phyloP scores from a whole-genome alignment of 2,113 vertebrate species.

The Corythaeola cristata region DNA sequence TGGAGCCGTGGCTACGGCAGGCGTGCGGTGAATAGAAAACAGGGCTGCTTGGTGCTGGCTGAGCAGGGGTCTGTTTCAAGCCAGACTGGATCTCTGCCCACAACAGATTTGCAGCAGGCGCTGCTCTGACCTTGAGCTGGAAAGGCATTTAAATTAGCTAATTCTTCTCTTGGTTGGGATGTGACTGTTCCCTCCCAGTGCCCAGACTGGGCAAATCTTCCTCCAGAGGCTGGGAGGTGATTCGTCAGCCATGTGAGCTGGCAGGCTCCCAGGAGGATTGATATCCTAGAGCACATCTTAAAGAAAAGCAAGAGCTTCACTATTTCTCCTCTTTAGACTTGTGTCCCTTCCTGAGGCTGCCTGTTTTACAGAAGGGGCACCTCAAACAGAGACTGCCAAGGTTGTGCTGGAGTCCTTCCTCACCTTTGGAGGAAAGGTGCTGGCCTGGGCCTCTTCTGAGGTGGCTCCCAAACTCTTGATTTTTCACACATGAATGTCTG shows the following conservation, averaged over 20 bases:
- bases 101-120: not conserved
- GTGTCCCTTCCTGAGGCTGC: not conserved
- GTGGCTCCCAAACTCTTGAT: not conserved
- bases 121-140: constrained; percentile 22
- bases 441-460: not conserved
- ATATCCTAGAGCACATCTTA: not conserved
- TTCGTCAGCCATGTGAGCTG: not conserved
- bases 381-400: not conserved
- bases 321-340: not conserved
- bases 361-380: not conserved
- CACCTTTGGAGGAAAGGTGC: not conserved
- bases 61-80: not conserved
- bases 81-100: constrained; percentile 3
- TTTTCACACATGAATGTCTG: not conserved
- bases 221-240: not conserved
- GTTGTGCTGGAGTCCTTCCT: not conserved
- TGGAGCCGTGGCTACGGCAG: not conserved
- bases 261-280: not conserved
- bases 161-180: not conserved
- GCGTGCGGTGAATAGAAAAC: not conserved
- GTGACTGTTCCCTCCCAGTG: not conserved
- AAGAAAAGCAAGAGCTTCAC: too few relatives aligned
- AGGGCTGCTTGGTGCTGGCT: not conserved
- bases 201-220: not conserved
- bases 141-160: not conserved